Conservation (phyloP, 2,888 invertebrate genomes). For the Xestia rhomboidea region DNA sequence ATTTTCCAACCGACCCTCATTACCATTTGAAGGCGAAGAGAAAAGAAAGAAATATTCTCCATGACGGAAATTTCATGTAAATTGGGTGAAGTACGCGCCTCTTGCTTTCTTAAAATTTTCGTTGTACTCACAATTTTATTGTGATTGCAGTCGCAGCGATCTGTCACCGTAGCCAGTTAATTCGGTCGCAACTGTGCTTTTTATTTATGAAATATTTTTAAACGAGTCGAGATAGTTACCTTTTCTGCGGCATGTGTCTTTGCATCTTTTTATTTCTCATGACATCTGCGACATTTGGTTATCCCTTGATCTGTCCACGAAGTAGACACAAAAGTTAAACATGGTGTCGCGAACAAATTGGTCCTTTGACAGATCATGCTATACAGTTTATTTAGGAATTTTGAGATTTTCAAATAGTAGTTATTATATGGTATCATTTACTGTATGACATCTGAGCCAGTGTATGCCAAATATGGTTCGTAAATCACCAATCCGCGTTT, state of each 20-base stretch:
- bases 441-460: neutral
- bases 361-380: too few species aligned
- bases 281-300: neutral
- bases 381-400: neutral
- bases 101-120: slow-evolving; percentile 81
- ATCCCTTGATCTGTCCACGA: too few species aligned
- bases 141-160: slow-evolving; percentile 74
- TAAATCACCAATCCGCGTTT: slow-evolving; percentile 3
- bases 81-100: slow-evolving; percentile 82
- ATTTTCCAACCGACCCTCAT: slow-evolving; percentile 85
- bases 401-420: neutral
- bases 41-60: slow-evolving; percentile 83
- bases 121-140: slow-evolving; percentile 76
- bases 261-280: neutral
- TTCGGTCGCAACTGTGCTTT: slow-evolving; percentile 66
- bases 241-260: neutral
- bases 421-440: neutral
- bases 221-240: slow-evolving; percentile 21
- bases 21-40: slow-evolving; percentile 84
- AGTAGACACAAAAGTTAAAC: too few species aligned
- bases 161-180: slow-evolving; percentile 72
- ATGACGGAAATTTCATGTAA: slow-evolving; percentile 87
- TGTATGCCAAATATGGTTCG: neutral
- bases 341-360: too few species aligned
- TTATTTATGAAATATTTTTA: slow-evolving; percentile 56